Evolutionary conservation across 2,888 invertebrate genomes (phyloP), one percentile per base, ranked within the genome.

Genomic region (Labia minor): DNA sequence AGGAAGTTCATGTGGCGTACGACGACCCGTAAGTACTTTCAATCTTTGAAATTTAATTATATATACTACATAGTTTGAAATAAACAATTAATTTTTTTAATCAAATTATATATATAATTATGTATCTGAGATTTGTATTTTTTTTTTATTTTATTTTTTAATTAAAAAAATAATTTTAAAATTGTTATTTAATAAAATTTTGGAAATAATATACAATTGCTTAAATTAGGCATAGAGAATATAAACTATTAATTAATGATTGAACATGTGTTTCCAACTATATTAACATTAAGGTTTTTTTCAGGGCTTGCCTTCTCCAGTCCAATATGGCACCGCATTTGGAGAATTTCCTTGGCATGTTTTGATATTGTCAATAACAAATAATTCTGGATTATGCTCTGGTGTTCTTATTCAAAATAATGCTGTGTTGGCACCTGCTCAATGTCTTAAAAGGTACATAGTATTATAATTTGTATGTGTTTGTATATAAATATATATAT

Each of bases 261-360:
- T n/a, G n/a, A n/a, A n/a, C n/a, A n/a, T n/a, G n/a, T n/a, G n/a
- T n/a, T n/a, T n/a, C n/a, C n/a, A n/a, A n/a, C n/a, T n/a, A n/a
- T n/a, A n/a, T n/a, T n/a, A n/a, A n/a, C n/a, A n/a, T n/a, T n/a
- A n/a, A n/a, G n/a, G n/a, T n/a, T n/a, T 79, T 37, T 70, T 71
- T 65, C 69, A 74, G 81, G 79, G 81, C 64, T 78, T 80, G 63
- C 80, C 79, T 69, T 85, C 85, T 0, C 78, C 76, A 70, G 85
- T 85, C 21, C 73, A 73, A 37, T 76, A 75, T 20, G 86, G 88
- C 68, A 85, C 85, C 0, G 84, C 85, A 74, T 90, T 91, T 76
- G 90, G 86, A 0, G 90, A 91, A 78, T 90, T 90, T 73, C 89
- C 92, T 68, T 92, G 92, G 92, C 91, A 92, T 76, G 90, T 89